These are phyloP conservation scores for Achatina immaculata DNA, from an alignment of 1,140 invertebrate species.

Conservation along the genomic window DNA sequence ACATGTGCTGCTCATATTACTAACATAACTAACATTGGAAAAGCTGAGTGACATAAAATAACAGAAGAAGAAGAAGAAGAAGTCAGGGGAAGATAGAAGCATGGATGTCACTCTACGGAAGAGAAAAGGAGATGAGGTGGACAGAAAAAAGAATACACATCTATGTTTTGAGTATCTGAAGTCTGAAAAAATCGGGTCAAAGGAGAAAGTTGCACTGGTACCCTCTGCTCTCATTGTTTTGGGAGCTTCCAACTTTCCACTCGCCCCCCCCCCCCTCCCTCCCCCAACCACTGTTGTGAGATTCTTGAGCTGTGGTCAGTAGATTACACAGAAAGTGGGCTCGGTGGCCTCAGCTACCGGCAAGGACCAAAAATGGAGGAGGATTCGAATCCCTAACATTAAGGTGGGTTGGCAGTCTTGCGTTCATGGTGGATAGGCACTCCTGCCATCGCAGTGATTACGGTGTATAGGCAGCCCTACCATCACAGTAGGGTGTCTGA, in stretches of 20 bases:
- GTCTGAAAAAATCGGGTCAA: background rate
- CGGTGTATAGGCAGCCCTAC: too few relatives aligned
- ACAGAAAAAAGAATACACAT: background rate
- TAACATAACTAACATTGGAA: too few relatives aligned
- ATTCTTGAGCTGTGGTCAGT: background rate
- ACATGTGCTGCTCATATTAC: too few relatives aligned
- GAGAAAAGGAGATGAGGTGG: slow-evolving; percentile 9
- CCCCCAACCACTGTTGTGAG: background rate
- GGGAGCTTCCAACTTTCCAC: background rate
- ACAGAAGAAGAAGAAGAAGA: slow-evolving; percentile 14
- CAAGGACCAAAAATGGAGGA: too few relatives aligned
- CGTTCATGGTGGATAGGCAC: too few relatives aligned
- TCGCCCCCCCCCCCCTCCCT: background rate
- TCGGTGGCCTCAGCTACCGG: too few relatives aligned
- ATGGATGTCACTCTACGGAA: background rate
- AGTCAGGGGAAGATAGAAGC: background rate
- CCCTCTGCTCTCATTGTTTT: background rate
- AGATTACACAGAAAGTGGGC: background rate
- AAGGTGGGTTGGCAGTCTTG: too few relatives aligned
- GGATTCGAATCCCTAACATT: too few relatives aligned
- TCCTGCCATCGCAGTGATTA: too few relatives aligned
- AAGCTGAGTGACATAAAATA: too few relatives aligned
- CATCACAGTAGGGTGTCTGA: too few relatives aligned
- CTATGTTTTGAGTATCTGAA: background rate
- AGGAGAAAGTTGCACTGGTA: background rate